Evolutionary conservation across 2,888 invertebrate species (phyloP), one percentile per base, ranked within the genome.

Genomic region (Ashinkailepas kermadecensis): DNA sequence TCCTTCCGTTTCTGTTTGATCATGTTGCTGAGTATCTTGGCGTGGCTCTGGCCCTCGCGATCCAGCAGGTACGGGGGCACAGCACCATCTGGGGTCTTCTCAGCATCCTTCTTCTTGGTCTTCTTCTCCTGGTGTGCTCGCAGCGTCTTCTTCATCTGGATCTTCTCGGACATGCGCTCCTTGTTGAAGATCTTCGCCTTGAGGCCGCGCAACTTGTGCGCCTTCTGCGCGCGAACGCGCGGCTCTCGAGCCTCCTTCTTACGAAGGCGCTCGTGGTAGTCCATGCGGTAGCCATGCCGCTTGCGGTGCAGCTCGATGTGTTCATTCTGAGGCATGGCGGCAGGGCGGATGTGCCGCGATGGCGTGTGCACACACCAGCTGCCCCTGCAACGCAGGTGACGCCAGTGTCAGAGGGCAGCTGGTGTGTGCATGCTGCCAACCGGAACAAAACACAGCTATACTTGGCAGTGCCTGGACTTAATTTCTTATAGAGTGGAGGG

Each of bases 1-100:
- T 99, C 99, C 88, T 99, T 99, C 0, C 99, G 91, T 88, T 99
- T 99, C 88, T 99, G 99, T 89, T 99, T 99, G 84, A 99, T 97
- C 95, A 98, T 98, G 87, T 99, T 99, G 0, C 98, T 98, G 0
- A 99, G 89, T 54, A 99, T 94, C 88, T 99, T 99, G 4, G 98
- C 97, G 78, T 95, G 90, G 1, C 94, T 93, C 87, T 98, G 96
- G 11, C 95, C 93, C 89, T 99, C 96, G 89, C 99, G 92, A 90
- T 99, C 99, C 82, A 99, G 90, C n/a, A 99, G 90, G 88, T 99
- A 99, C 0, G 95, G 95, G 0, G 99, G 99, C 81, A 98, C 87
- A 0, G 98, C 99, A 67, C 97, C 97, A 86, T 96, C 95, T 0
- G 94, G 91, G 0, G 93, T 93, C 85, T 93, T 92, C 84, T 94